These are phyloP conservation scores for Lagenorhynchus albirostris DNA, from an alignment of 2,113 vertebrate species.

Conservation along the genomic window DNA sequence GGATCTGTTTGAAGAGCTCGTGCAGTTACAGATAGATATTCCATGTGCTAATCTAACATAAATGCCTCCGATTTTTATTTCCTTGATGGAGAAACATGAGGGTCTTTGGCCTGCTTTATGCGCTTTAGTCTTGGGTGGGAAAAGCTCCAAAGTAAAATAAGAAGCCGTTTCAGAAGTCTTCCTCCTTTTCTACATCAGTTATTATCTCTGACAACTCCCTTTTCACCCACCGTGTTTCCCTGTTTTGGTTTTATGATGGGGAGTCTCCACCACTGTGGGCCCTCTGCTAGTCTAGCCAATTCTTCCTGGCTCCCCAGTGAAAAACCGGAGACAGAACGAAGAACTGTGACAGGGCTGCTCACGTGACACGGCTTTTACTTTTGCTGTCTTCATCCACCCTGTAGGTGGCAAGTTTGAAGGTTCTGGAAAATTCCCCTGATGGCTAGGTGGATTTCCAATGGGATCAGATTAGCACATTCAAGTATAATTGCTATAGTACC, in stretches of 20 bases:
- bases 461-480: background rate
- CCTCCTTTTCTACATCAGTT: constrained; percentile 3
- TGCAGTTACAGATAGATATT: background rate
- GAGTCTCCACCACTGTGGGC: background rate
- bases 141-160: constrained; percentile 32
- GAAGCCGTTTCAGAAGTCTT: constrained; percentile 1
- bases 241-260: background rate
- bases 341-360: background rate
- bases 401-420: background rate
- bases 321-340: background rate
- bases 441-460: background rate
- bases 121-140: constrained; percentile 22
- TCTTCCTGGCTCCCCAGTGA: background rate
- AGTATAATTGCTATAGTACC: background rate
- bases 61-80: constrained; percentile 5
- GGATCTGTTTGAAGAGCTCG: background rate
- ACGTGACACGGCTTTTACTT: background rate
- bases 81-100: constrained; percentile 30
- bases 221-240: background rate
- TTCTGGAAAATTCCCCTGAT: background rate
- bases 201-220: constrained; percentile 33
- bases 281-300: background rate
- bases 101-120: background rate
- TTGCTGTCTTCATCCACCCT: background rate
- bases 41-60: background rate